Percentiles rank a stretch among this genome's conserved stretches.
Conservation (phyloP, 1,140 invertebrate species). For the Temnothorax curvispinosus region DNA sequence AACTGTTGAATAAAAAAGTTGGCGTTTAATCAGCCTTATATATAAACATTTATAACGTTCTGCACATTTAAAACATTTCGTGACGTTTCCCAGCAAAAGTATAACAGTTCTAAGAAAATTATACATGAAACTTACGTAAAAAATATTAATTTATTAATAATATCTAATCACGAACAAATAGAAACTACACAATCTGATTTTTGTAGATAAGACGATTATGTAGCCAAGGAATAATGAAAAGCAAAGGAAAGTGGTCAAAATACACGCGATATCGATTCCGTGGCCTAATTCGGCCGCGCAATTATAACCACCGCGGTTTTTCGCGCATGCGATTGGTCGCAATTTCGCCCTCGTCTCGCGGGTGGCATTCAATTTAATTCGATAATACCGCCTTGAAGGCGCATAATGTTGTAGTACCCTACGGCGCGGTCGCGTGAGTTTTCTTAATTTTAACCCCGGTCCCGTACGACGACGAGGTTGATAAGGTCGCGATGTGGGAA, state of each 20-base stretch:
- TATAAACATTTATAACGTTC: background rate
- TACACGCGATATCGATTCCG: constrained; percentile 43
- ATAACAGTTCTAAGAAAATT: background rate
- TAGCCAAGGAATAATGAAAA: background rate
- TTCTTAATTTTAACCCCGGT: constrained; percentile 63
- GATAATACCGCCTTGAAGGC: constrained; percentile 63
- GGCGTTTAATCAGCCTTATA: background rate
- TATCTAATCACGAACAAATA: background rate
- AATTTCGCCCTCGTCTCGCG: constrained; percentile 41
- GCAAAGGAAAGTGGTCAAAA: background rate
- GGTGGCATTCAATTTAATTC: constrained; percentile 66
- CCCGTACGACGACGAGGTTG: background rate
- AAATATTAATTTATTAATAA: constrained; percentile 11
- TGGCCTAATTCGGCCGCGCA: constrained; percentile 51
- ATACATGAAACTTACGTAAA: background rate
- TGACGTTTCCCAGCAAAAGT: background rate
- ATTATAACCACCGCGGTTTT: constrained; percentile 62
- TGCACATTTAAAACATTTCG: background rate
- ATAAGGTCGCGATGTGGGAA: background rate
- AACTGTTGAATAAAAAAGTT: background rate
- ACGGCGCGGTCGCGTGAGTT: constrained; percentile 63
- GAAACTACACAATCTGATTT: background rate
- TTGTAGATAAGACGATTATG: background rate
- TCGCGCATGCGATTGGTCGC: constrained; percentile 60
- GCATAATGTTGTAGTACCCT: constrained; percentile 64